A percentile compares a stretch with the other conserved stretches of the same genome.
Evolutionary conservation across 2,888 invertebrate genomes (phyloP).

Genomic region (Drosophila koepferae): DNA sequence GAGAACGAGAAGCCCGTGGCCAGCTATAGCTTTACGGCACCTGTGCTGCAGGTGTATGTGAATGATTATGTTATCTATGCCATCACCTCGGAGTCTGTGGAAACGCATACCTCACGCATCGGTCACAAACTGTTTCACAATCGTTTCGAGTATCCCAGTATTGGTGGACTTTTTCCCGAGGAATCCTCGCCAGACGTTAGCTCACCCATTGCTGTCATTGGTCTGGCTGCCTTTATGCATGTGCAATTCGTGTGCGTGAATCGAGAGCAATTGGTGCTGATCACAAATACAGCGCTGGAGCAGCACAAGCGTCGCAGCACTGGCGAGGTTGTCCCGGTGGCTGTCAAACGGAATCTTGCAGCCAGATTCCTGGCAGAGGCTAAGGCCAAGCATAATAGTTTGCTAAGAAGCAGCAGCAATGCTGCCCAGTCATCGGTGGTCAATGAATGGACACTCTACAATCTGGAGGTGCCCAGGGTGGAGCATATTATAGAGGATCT

Average conservation of each 20-base stretch:
- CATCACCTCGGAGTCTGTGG: constrained; percentile 90
- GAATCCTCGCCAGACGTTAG: constrained; percentile 83
- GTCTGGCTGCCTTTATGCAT: constrained; percentile 83
- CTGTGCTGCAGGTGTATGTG: constrained; percentile 88
- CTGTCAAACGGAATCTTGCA: constrained; percentile 79
- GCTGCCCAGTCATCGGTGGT: constrained; percentile 60
- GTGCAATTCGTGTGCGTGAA: constrained; percentile 83
- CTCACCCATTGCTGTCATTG: constrained; percentile 83
- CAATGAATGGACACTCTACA: constrained; percentile 90
- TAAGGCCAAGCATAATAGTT: constrained; percentile 81
- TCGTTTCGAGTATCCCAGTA: constrained; percentile 84
- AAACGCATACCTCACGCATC: constrained; percentile 90
- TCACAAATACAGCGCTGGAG: constrained; percentile 80
- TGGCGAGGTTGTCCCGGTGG: constrained; percentile 53
- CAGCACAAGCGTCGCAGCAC: constrained; percentile 58
- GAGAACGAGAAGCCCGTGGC: constrained; percentile 87
- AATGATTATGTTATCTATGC: constrained; percentile 90
- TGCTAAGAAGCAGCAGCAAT: constrained; percentile 65
- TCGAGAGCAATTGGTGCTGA: constrained; percentile 81
- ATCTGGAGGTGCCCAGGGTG: constrained; percentile 88
- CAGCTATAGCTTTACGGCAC: constrained; percentile 90
- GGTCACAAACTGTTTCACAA: constrained; percentile 87
- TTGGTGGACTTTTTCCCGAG: constrained; percentile 82
- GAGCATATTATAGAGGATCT: constrained; percentile 90
- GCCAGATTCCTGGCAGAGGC: constrained; percentile 80